Percentiles rank a stretch among this genome's conserved stretches.
Conservation (phyloP, 2,888 invertebrate species). For the Idaea biselata region DNA sequence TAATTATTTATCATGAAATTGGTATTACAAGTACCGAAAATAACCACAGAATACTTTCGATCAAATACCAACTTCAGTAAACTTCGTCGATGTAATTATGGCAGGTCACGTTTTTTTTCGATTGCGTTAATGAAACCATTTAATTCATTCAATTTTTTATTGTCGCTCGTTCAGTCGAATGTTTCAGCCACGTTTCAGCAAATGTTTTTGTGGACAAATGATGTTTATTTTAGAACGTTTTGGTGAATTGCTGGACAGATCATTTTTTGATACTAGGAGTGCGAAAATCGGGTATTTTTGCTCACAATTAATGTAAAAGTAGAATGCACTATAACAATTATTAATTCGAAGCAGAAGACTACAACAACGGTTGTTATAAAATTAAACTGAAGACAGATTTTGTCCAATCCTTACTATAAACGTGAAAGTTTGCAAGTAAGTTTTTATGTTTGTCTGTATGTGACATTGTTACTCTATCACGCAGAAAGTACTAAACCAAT, state of each 20-base stretch:
- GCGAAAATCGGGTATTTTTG: too few species aligned
- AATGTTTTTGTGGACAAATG: too few species aligned
- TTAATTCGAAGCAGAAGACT: too few species aligned
- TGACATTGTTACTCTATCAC: too few species aligned
- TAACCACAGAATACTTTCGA: neutral
- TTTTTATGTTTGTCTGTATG: too few species aligned
- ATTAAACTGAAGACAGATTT: too few species aligned
- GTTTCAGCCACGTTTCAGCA: conserved; percentile 6
- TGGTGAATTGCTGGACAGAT: neutral
- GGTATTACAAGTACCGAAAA: neutral
- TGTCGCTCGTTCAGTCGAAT: conserved; percentile 13
- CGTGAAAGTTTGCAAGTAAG: too few species aligned
- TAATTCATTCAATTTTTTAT: conserved; percentile 19
- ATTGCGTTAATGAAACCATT: conserved; percentile 23
- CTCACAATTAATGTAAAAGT: too few species aligned
- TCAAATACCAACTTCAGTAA: neutral
- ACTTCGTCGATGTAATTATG: conserved; percentile 19
- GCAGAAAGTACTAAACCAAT: too few species aligned
- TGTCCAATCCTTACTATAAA: too few species aligned
- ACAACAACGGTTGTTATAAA: too few species aligned
- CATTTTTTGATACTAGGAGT: neutral
- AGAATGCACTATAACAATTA: too few species aligned
- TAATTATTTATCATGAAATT: neutral
- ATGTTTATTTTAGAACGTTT: conserved; percentile 6
- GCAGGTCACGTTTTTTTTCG: conserved; percentile 28